Percentiles rank a stretch among this genome's conserved stretches.
These are phyloP conservation scores for Sturnus vulgaris DNA, from an alignment of 2,113 vertebrate species.

Conservation along the genomic window DNA sequence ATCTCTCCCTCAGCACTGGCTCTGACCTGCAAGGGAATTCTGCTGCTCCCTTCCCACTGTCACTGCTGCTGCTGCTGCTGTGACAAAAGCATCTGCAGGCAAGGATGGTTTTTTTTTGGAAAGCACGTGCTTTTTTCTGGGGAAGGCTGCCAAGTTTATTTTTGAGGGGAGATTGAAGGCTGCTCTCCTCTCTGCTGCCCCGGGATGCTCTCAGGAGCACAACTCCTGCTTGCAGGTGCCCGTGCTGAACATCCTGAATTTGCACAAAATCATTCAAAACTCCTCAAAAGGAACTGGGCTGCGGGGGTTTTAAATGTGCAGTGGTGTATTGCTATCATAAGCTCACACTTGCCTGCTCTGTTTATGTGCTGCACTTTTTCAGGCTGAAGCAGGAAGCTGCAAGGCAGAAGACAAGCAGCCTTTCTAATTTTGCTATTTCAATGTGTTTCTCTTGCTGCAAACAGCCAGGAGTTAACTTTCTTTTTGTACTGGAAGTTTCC, in stretches of 20 bases:
- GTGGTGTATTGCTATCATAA: background rate
- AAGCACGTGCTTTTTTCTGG: background rate
- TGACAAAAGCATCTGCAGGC: background rate
- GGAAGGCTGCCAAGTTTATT: background rate
- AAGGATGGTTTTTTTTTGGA: background rate
- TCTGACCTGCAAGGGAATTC: background rate
- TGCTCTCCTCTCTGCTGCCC: background rate
- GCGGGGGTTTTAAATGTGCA: background rate
- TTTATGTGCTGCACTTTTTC: background rate
- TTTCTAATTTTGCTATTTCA: background rate
- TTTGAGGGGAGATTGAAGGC: background rate
- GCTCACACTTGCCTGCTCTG: background rate
- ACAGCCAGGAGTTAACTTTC: background rate
- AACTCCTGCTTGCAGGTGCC: background rate
- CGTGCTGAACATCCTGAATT: rapidly evolving
- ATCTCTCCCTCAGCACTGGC: background rate
- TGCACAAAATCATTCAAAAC: background rate
- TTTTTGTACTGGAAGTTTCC: background rate
- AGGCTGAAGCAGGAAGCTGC: background rate
- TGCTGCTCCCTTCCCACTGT: background rate
- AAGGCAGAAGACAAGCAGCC: background rate
- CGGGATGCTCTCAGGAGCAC: rapidly evolving
- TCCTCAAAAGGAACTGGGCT: background rate
- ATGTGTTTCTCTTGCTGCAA: background rate
- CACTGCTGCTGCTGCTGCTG: background rate